These are phyloP conservation scores for Oncorhynchus keta DNA, from an alignment of 2,113 vertebrate genomes.

Conservation along the genomic window DNA sequence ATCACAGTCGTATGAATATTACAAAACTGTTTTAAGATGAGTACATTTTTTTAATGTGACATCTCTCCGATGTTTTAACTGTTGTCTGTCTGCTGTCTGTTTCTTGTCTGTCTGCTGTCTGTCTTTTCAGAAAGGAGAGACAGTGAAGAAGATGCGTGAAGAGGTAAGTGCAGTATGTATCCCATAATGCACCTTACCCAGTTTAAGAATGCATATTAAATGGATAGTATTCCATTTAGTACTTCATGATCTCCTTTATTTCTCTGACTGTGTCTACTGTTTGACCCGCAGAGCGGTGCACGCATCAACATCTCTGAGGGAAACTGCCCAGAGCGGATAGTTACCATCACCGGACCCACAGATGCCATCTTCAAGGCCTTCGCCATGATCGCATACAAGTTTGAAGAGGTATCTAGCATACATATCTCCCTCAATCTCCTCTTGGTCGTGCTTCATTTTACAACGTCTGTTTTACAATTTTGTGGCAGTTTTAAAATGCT, in stretches of 20 bases:
- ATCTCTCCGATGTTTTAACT: not conserved
- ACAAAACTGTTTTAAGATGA: not conserved
- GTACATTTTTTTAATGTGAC: not conserved
- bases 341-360: slow-evolving; percentile 97
- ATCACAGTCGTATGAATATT: not conserved
- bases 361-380: slow-evolving; percentile 99
- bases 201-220: not conserved
- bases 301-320: slow-evolving; percentile 99
- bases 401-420: slow-evolving; percentile 86
- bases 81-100: no score
- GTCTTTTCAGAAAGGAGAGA: slow-evolving; percentile 92
- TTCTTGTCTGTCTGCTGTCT: slow-evolving; percentile 3
- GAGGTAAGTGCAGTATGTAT: slow-evolving; percentile 75
- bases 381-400: slow-evolving; percentile 99
- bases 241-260: not conserved
- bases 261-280: not conserved
- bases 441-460: not conserved
- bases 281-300: slow-evolving; percentile 82
- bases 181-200: not conserved
- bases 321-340: slow-evolving; percentile 95
- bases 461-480: not conserved
- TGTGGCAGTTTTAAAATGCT: no score
- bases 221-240: not conserved
- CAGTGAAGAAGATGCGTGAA: slow-evolving; percentile 98
- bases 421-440: not conserved